Conservation (phyloP, 1,140 invertebrate genomes). For the Lordiphosa collinella region DNA sequence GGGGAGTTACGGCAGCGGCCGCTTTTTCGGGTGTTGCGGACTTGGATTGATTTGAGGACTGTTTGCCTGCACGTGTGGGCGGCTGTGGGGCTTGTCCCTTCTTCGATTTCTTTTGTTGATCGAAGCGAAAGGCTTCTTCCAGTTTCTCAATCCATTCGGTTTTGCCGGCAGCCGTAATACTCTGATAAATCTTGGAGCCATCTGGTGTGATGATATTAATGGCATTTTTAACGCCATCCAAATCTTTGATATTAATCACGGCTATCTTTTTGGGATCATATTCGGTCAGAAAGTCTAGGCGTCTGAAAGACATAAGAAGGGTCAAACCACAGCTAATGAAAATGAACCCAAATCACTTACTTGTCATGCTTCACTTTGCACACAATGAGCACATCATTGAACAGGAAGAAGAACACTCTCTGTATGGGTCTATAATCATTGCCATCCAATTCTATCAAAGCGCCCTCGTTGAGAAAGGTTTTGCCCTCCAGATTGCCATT, state of each 20-base stretch:
- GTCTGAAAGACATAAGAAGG: constrained; percentile 82
- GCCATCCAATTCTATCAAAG: constrained; percentile 93
- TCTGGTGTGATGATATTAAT: constrained; percentile 97
- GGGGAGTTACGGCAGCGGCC: constrained; percentile 61
- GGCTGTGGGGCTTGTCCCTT: constrained; percentile 81
- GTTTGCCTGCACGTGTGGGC: constrained; percentile 81
- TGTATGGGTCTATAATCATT: constrained; percentile 92
- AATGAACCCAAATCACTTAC: constrained; percentile 77
- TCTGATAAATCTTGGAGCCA: constrained; percentile 95
- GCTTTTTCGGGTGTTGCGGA: constrained; percentile 56
- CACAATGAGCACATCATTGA: constrained; percentile 91
- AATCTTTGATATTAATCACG: constrained; percentile 96
- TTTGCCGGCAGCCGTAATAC: constrained; percentile 91
- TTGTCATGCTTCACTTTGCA: constrained; percentile 81
- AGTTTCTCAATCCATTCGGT: constrained; percentile 97
- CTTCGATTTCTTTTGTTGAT: constrained; percentile 82
- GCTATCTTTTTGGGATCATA: constrained; percentile 96
- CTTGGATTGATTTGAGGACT: constrained; percentile 80
- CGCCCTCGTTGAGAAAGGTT: constrained; percentile 92
- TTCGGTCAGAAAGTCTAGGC: constrained; percentile 93
- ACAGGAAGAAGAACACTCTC: constrained; percentile 94
- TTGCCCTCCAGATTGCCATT: constrained; percentile 87
- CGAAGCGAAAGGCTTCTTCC: constrained; percentile 93
- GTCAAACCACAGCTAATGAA: background rate
- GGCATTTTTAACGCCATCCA: constrained; percentile 93